Percentiles rank a stretch among this genome's conserved stretches.
Conservation (phyloP, 1,140 invertebrate genomes). For the Globodera rostochiensis region DNA sequence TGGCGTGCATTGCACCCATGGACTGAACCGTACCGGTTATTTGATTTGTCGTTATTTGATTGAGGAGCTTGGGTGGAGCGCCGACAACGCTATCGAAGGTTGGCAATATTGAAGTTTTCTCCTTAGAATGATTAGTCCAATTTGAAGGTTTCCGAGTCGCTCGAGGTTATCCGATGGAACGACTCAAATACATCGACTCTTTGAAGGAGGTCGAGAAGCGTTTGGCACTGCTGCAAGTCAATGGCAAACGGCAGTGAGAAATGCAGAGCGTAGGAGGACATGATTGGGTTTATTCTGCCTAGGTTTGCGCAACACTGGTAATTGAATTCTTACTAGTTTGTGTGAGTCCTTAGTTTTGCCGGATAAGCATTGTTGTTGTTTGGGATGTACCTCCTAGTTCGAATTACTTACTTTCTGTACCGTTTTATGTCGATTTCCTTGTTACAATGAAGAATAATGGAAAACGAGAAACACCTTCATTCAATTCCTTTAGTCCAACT, state of each 20-base stretch:
- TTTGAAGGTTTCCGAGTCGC: slow-evolving; percentile 6
- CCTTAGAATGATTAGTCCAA: neutral
- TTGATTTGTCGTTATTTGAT: slow-evolving; percentile 73
- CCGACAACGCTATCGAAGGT: neutral
- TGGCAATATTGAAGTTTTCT: neutral
- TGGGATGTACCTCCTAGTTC: too few species aligned
- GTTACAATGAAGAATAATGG: too few species aligned
- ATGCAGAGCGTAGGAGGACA: too few species aligned
- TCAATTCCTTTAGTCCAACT: too few species aligned
- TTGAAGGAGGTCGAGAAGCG: neutral
- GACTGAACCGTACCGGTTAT: slow-evolving; percentile 83
- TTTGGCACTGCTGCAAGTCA: neutral
- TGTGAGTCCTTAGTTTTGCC: too few species aligned
- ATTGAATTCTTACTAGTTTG: too few species aligned
- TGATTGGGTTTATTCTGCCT: too few species aligned
- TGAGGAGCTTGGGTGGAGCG: slow-evolving; percentile 57
- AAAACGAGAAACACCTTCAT: too few species aligned
- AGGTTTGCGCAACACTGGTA: too few species aligned
- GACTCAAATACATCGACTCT: slow-evolving; percentile 9
- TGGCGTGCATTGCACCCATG: slow-evolving; percentile 86
- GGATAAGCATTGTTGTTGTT: too few species aligned
- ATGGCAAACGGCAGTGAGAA: neutral
- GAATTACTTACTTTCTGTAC: too few species aligned
- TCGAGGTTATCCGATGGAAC: slow-evolving; percentile 12
- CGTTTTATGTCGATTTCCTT: too few species aligned